phyloP scores from a whole-genome alignment of 2,113 vertebrate species.

The Onychostoma macrolepis region DNA sequence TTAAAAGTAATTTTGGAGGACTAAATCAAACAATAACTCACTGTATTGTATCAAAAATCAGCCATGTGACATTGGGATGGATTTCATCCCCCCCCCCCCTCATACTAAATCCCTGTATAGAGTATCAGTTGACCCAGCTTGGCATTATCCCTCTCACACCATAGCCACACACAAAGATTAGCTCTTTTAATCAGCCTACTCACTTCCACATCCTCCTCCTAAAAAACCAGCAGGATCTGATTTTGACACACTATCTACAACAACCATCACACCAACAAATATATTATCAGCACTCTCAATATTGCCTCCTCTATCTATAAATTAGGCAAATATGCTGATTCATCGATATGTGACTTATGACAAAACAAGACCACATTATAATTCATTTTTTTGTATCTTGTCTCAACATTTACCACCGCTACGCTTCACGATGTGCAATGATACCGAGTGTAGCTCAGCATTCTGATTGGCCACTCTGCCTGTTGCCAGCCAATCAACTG shows the following conservation, averaged over 20 bases:
- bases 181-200: constrained; percentile 50
- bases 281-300: neutral
- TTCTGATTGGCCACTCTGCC: constrained; percentile 39
- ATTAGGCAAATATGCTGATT: neutral
- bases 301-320: neutral
- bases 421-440: constrained; percentile 15
- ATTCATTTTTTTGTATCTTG: neutral
- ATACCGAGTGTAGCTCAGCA: neutral
- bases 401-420: neutral
- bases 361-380: neutral
- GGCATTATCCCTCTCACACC: constrained; percentile 27
- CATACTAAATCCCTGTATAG: constrained; percentile 22
- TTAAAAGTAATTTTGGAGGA: neutral
- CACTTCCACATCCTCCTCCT: constrained; percentile 25
- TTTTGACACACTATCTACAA: constrained; percentile 18
- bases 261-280: constrained; percentile 13
- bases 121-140: constrained; percentile 41
- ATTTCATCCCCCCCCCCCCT: neutral
- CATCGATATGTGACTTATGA: neutral
- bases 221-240: constrained; percentile 32
- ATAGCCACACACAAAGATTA: constrained; percentile 47
- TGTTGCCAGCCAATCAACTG: constrained; percentile 48
- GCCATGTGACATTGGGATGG: neutral
- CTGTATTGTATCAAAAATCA: constrained; percentile 5
- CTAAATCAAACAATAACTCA: neutral